Evolutionary conservation across 2,797 vertebrate genomes (phyloP).

Genomic region (Natrix natrix): DNA sequence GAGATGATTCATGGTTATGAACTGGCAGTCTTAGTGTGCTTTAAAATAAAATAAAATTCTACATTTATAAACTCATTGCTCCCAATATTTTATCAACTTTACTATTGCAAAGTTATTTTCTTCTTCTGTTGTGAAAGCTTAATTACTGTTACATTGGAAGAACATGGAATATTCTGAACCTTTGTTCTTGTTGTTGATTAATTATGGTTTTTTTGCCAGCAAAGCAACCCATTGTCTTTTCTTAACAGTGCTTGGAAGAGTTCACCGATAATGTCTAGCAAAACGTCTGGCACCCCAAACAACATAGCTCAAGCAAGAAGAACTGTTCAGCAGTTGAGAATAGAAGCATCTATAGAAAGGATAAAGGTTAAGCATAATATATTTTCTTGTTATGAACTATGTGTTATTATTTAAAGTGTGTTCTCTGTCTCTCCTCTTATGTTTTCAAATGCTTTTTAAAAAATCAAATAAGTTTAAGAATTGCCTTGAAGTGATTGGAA

Average conservation of each 20-base stretch:
- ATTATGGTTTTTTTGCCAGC: neutral
- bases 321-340: constrained; percentile 87
- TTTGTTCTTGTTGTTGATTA: neutral
- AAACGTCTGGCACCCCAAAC: constrained; percentile 84
- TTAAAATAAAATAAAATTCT: neutral
- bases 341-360: constrained; percentile 91
- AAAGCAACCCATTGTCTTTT: neutral
- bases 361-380: constrained; percentile 82
- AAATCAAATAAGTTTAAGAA: neutral
- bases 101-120: accelerated
- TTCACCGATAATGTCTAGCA: constrained; percentile 84
- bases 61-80: neutral
- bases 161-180: neutral
- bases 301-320: constrained; percentile 83
- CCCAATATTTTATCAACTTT: neutral
- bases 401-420: accelerated
- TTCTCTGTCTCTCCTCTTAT: neutral
- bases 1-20: neutral
- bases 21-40: neutral
- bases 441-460: neutral
- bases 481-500: neutral
- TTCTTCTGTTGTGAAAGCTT: neutral
- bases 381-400: neutral
- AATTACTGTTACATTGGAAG: neutral
- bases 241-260: constrained; percentile 46